phyloP scores from a whole-genome alignment of 2,888 invertebrate genomes.

The Pyrgus malvae region DNA sequence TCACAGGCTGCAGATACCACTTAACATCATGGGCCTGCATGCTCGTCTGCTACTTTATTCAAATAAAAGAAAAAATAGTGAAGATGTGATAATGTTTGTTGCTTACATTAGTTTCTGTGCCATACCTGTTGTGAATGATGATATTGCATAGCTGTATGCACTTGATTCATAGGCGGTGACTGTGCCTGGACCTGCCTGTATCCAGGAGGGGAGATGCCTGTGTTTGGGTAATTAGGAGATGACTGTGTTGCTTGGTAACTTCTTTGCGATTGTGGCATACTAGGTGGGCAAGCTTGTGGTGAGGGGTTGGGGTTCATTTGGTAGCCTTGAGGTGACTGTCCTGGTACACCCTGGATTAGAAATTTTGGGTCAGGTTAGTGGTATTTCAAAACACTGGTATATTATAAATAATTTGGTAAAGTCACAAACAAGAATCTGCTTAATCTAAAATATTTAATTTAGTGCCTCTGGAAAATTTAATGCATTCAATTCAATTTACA shows the following conservation, averaged over 20 bases:
- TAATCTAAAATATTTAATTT: no score
- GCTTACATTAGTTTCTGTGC: not conserved
- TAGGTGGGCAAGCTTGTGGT: conserved; percentile 72
- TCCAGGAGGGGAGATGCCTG: conserved; percentile 81
- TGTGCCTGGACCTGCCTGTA: conserved; percentile 75
- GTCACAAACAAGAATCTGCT: no score
- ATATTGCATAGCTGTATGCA: conserved; percentile 74
- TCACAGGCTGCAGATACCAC: no score
- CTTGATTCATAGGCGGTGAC: conserved; percentile 73
- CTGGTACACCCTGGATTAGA: conserved; percentile 55
- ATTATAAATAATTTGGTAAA: no score
- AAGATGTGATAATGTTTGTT: no score
- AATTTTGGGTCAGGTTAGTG: not conserved
- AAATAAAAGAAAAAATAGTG: no score
- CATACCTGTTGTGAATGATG: conserved; percentile 74
- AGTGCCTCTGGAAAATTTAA: no score
- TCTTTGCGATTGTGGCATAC: conserved; percentile 66
- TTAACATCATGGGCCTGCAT: no score
- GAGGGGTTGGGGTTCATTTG: conserved; percentile 80
- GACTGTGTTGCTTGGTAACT: conserved; percentile 81
- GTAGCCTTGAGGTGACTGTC: conserved; percentile 77
- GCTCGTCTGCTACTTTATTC: no score
- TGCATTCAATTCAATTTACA: no score
- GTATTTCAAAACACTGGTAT: no score
- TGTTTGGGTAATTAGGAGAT: conserved; percentile 70